Conservation (phyloP, 2,113 vertebrate species). For the Scopus umbretta region DNA sequence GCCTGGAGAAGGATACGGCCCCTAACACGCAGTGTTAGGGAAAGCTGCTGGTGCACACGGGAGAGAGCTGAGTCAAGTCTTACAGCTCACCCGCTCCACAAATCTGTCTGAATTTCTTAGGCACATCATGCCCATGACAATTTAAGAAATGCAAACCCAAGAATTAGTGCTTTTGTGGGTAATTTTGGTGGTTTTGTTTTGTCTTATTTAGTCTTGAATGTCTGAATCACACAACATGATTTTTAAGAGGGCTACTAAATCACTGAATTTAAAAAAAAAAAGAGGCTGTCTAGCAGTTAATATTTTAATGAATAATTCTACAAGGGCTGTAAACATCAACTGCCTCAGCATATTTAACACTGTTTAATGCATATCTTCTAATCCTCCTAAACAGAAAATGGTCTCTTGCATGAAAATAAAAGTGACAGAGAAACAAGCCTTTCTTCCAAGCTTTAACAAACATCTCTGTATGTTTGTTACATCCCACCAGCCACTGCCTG, state of each 20-base stretch:
- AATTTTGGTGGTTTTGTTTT: neutral
- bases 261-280: neutral
- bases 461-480: neutral
- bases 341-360: neutral
- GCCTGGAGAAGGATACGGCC: neutral
- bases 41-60: neutral
- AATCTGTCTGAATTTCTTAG: neutral
- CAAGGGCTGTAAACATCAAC: neutral
- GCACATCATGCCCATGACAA: neutral
- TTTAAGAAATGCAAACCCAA: neutral
- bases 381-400: neutral
- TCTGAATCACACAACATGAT: neutral
- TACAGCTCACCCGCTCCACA: neutral
- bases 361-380: conserved; percentile 8
- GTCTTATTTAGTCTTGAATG: neutral
- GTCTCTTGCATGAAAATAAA: neutral
- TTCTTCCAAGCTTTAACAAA: neutral
- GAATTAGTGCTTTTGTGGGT: neutral
- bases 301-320: conserved; percentile 28
- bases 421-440: neutral
- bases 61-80: neutral
- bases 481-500: neutral
- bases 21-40: neutral
- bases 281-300: conserved; percentile 2
- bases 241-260: neutral